These are phyloP conservation scores for Cassiopea andromeda DNA, from an alignment of 30 jellyfish, hydroid and myxozoan genomes.

Conservation along the genomic window DNA sequence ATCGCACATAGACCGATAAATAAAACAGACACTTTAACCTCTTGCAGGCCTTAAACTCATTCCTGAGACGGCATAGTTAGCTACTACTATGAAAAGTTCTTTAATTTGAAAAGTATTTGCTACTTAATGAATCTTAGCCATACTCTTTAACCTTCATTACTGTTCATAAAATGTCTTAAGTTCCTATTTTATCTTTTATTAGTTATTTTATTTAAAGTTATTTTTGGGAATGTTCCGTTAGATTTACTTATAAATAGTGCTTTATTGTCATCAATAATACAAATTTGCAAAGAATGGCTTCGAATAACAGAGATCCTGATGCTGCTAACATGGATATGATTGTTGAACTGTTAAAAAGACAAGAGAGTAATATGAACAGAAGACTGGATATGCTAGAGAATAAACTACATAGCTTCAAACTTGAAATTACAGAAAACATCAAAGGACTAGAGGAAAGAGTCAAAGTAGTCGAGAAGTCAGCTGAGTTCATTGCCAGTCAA, in stretches of 20 bases:
- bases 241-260: neutral
- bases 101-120: no score
- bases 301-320: neutral
- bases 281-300: neutral
- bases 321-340: neutral
- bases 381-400: neutral
- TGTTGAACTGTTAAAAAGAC: neutral
- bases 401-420: neutral
- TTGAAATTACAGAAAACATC: conserved; percentile 10
- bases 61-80: no score
- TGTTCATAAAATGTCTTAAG: neutral
- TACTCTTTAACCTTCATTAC: no score
- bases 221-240: conserved; percentile 9
- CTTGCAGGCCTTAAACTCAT: no score
- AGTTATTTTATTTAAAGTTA: neutral
- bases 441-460: conserved; percentile 8
- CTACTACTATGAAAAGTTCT: no score
- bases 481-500: conserved; percentile 13
- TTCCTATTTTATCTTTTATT: neutral
- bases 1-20: no score
- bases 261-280: neutral
- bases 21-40: no score
- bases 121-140: no score
- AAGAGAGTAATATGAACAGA: conserved; percentile 12
- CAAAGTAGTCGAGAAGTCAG: conserved; percentile 14